Conservation (phyloP, 2,888 invertebrate species). For the Stramonita haemastoma region DNA sequence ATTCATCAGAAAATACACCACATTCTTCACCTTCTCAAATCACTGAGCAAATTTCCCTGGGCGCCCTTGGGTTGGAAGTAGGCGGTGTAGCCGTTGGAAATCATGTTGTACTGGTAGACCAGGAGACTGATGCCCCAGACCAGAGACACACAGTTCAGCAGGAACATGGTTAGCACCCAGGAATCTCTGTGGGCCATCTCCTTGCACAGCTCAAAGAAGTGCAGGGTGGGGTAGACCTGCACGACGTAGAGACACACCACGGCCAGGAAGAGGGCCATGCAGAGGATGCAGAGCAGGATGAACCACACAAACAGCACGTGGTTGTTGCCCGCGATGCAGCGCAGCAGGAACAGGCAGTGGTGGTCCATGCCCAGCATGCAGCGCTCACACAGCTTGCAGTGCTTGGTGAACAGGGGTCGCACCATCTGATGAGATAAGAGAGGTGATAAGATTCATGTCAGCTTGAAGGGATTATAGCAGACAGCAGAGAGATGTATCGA, state of each 20-base stretch:
- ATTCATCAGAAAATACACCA: constrained; percentile 67
- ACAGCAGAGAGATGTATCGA: no score
- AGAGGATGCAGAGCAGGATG: constrained; percentile 53
- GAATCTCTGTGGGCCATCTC: constrained; percentile 60
- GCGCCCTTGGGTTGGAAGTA: constrained; percentile 58
- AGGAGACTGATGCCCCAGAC: constrained; percentile 69
- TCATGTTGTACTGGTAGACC: constrained; percentile 64
- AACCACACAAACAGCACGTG: constrained; percentile 71
- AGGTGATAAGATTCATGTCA: no score
- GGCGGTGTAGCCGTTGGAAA: constrained; percentile 67
- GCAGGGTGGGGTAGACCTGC: constrained; percentile 44
- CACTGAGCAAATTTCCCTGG: constrained; percentile 53
- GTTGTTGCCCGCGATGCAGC: constrained; percentile 73
- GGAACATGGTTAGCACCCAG: constrained; percentile 65
- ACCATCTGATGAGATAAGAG: constrained; percentile 58
- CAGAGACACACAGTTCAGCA: constrained; percentile 66
- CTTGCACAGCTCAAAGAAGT: constrained; percentile 41
- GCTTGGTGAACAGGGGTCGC: constrained; percentile 62
- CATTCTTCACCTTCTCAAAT: constrained; percentile 65
- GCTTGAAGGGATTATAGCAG: no score
- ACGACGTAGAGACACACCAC: constrained; percentile 48
- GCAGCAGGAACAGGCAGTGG: constrained; percentile 76
- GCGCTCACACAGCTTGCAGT: constrained; percentile 74
- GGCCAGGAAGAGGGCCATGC: constrained; percentile 64
- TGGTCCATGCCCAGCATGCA: constrained; percentile 75